phyloP scores from a whole-genome alignment of 2,888 invertebrate species.

The Cremastinae sp. region DNA sequence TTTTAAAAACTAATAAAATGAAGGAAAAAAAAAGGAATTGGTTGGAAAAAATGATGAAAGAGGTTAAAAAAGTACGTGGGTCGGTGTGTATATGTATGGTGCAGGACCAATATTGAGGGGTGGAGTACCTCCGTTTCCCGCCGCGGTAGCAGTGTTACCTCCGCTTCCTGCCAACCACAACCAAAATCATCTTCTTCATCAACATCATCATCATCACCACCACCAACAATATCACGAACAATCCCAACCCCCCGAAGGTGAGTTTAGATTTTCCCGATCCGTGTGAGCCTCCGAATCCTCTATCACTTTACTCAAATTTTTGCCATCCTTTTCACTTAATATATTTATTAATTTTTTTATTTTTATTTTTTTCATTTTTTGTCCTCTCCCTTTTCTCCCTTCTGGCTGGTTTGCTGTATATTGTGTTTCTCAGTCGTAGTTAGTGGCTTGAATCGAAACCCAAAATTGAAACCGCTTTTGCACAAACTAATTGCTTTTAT shows the following conservation, averaged over 20 bases:
- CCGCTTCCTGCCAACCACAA: slow-evolving; percentile 80
- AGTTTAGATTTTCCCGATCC: slow-evolving; percentile 63
- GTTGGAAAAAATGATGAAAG: slow-evolving; percentile 25
- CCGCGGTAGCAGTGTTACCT: slow-evolving; percentile 85
- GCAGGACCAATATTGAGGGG: slow-evolving; percentile 78
- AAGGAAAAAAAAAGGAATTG: slow-evolving; percentile 14
- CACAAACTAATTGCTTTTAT: slow-evolving; percentile 28
- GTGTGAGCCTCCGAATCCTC: slow-evolving; percentile 29
- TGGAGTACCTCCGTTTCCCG: slow-evolving; percentile 81
- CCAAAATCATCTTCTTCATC: slow-evolving; percentile 74
- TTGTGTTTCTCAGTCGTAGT: not conserved
- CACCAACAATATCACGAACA: slow-evolving; percentile 70
- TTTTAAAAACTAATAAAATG: slow-evolving; percentile 49
- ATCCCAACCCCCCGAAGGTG: slow-evolving; percentile 78
- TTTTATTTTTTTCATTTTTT: slow-evolving; percentile 8
- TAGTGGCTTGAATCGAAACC: slow-evolving; percentile 16
- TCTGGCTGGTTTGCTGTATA: slow-evolving; percentile 1
- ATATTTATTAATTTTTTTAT: slow-evolving; percentile 1
- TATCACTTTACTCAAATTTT: slow-evolving; percentile 36
- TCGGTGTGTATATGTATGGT: slow-evolving; percentile 71
- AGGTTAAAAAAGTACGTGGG: slow-evolving; percentile 71
- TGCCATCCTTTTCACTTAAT: too few relatives aligned
- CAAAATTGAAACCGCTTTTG: slow-evolving; percentile 13
- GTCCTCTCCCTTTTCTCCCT: not conserved
- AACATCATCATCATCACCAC: slow-evolving; percentile 70